Evolutionary conservation across 2,797 vertebrate genomes (phyloP).

Genomic region (Bradypodion ventrale): DNA sequence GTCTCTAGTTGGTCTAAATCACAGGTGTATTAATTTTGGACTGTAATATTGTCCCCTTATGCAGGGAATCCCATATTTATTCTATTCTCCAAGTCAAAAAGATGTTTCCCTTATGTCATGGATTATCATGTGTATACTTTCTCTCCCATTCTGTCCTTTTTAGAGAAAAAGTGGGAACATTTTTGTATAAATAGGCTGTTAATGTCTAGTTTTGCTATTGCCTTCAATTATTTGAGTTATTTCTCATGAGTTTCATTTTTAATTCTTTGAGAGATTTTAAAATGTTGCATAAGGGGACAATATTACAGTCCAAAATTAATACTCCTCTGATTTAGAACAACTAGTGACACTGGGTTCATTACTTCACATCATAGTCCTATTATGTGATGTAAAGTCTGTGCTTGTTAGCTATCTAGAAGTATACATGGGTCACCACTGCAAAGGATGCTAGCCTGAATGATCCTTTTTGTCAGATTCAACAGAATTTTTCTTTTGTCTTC

Average conservation of each 20-base stretch:
- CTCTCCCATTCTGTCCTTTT: neutral
- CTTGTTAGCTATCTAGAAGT: neutral
- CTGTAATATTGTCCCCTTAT: neutral
- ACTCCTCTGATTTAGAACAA: neutral
- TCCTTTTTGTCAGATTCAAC: neutral
- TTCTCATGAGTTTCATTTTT: neutral
- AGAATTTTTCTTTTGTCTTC: neutral
- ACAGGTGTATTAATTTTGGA: neutral
- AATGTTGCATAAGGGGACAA: neutral
- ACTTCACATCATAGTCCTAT: neutral
- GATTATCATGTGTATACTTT: neutral
- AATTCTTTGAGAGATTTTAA: neutral
- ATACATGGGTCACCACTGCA: neutral
- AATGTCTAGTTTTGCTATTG: neutral
- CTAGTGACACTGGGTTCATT: neutral
- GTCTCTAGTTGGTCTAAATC: neutral
- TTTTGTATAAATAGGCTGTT: neutral
- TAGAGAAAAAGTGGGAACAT: neutral
- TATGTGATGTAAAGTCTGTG: neutral
- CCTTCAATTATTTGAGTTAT: neutral
- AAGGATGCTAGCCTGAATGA: neutral
- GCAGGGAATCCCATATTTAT: neutral
- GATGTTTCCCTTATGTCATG: neutral
- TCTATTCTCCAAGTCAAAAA: neutral
- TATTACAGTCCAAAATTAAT: neutral